Percentiles rank a stretch among this genome's conserved stretches.
phyloP scores from a whole-genome alignment of 1,140 invertebrate species.

The Panagrolaimus sp. region DNA sequence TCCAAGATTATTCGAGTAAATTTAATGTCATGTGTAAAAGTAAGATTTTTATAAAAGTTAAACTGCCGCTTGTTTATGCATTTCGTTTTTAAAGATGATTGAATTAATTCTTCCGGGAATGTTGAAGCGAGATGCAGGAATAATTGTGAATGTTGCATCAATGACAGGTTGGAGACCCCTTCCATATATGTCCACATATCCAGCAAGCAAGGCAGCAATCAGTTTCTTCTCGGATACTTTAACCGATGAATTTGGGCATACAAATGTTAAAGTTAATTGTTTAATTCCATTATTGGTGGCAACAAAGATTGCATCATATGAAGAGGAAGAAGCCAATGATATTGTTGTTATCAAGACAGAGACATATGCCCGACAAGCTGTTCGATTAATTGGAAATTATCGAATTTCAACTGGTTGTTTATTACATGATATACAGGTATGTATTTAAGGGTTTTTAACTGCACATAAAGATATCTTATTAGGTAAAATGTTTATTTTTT shows the following conservation, averaged over 20 bases:
- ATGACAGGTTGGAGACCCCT: slow-evolving; percentile 63
- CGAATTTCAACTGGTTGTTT: slow-evolving; percentile 54
- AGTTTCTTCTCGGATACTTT: slow-evolving; percentile 55
- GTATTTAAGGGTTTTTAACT: slow-evolving; percentile 3
- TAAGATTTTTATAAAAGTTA: slow-evolving; percentile 28
- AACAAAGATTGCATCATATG: slow-evolving; percentile 57
- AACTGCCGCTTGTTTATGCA: slow-evolving; percentile 4
- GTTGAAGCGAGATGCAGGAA: slow-evolving; percentile 75
- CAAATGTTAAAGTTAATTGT: slow-evolving; percentile 59
- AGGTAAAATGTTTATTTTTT: neutral
- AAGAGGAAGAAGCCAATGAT: slow-evolving; percentile 51
- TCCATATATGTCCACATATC: slow-evolving; percentile 58
- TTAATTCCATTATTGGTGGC: slow-evolving; percentile 56
- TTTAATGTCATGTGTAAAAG: slow-evolving; percentile 52
- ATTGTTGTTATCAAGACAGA: slow-evolving; percentile 51
- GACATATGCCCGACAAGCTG: slow-evolving; percentile 52
- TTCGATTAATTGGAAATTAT: slow-evolving; percentile 49
- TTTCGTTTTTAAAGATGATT: slow-evolving; percentile 67
- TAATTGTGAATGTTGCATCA: slow-evolving; percentile 87
- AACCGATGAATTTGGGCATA: slow-evolving; percentile 51
- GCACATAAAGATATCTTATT: neutral
- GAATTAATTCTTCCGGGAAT: slow-evolving; percentile 79
- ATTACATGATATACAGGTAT: slow-evolving; percentile 54
- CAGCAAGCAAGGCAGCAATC: slow-evolving; percentile 56
- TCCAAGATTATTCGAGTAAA: slow-evolving; percentile 59